A percentile compares a stretch with the other conserved stretches of the same genome.
Conservation (phyloP, 2,888 invertebrate genomes). For the Rhynchonema sp. region DNA sequence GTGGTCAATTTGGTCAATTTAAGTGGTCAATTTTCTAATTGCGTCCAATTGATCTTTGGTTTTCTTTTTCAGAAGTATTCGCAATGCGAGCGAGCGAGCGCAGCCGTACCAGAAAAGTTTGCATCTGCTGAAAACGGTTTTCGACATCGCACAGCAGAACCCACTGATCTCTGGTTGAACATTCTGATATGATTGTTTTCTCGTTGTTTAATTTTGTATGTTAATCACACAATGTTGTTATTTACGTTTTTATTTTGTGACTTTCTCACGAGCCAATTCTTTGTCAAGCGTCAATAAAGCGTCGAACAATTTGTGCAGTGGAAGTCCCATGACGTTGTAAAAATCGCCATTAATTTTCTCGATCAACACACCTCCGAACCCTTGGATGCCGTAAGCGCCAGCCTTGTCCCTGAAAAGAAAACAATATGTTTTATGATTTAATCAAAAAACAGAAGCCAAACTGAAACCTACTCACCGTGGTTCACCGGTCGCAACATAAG, state of each 20-base stretch:
- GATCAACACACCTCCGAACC: slow-evolving; percentile 59
- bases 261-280: too few relatives aligned
- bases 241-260: background rate
- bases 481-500: slow-evolving; percentile 68
- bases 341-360: slow-evolving; percentile 59
- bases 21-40: too few relatives aligned
- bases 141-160: slow-evolving; percentile 3
- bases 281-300: background rate
- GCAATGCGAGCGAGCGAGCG: background rate
- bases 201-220: background rate
- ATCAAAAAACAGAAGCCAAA: background rate
- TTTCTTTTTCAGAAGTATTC: background rate
- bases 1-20: too few relatives aligned
- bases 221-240: background rate
- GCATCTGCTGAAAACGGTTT: slow-evolving; percentile 3
- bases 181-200: background rate
- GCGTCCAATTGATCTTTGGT: too few relatives aligned
- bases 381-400: slow-evolving; percentile 77
- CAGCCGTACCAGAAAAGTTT: background rate
- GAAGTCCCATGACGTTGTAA: slow-evolving; percentile 71
- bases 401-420: slow-evolving; percentile 40
- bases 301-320: slow-evolving; percentile 38
- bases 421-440: too few relatives aligned
- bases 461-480: slow-evolving; percentile 44
- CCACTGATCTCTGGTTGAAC: background rate